phyloP scores from a whole-genome alignment of 2,113 vertebrate species.

The Formicarius rufipectus region DNA sequence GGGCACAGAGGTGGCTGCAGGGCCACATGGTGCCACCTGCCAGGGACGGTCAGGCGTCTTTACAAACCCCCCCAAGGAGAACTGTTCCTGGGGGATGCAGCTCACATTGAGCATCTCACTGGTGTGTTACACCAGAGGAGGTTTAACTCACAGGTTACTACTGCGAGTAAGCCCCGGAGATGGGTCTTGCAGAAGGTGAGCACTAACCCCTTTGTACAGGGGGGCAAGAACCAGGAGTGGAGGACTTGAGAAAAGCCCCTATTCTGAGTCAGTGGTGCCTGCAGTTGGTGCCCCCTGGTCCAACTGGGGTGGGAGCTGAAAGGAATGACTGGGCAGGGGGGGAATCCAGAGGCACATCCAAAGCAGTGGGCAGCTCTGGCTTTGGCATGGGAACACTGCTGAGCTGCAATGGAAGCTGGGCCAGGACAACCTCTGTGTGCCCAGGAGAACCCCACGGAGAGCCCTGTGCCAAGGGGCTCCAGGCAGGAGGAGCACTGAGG shows the following conservation, averaged over 20 bases:
- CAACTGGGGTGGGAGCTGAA: not conserved
- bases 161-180: not conserved
- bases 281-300: not conserved
- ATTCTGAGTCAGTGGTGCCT: not conserved
- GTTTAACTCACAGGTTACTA: not conserved
- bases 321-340: not conserved
- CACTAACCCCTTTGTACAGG: not conserved
- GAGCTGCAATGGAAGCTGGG: not conserved
- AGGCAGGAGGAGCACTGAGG: not conserved
- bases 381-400: not conserved
- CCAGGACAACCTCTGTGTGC: not conserved
- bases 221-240: not conserved
- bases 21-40: not conserved
- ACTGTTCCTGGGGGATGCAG: not conserved
- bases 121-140: not conserved
- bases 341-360: not conserved
- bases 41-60: accelerated
- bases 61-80: not conserved
- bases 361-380: not conserved
- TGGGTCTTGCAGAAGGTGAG: not conserved
- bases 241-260: accelerated
- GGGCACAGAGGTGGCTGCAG: not conserved
- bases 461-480: too few relatives aligned
- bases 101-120: not conserved
- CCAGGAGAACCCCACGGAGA: too few relatives aligned